These are phyloP conservation scores for Stratiomys singularior DNA, from an alignment of 2,888 invertebrate genomes.

Conservation along the genomic window DNA sequence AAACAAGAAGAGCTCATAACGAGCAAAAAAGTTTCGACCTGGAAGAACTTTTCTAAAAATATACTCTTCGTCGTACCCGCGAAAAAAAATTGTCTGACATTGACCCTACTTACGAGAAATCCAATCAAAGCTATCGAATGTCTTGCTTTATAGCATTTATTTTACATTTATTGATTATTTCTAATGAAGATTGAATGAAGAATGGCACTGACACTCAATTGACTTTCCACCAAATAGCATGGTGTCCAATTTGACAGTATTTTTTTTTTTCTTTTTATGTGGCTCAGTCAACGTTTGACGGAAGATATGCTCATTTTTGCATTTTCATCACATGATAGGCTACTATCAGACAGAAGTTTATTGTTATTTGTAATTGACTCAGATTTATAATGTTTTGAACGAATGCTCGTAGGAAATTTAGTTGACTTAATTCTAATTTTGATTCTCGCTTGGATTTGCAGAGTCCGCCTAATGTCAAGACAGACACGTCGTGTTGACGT, in stretches of 20 bases:
- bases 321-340: too few species aligned
- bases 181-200: neutral
- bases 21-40: neutral
- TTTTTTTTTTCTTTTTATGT: too few species aligned
- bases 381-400: too few species aligned
- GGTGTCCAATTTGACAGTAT: neutral
- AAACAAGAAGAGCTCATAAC: neutral
- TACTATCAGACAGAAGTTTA: too few species aligned
- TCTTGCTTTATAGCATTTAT: constrained; percentile 12
- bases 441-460: neutral
- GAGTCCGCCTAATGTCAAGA: constrained; percentile 19
- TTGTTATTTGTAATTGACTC: too few species aligned
- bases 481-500: neutral
- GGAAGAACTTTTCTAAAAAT: neutral
- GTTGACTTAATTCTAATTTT: too few species aligned
- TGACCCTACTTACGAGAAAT: constrained; percentile 20
- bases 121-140: neutral
- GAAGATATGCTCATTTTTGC: too few species aligned
- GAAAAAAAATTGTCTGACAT: neutral
- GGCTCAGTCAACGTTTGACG: too few species aligned
- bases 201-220: constrained; percentile 36
- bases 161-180: constrained; percentile 30
- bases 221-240: constrained; percentile 15
- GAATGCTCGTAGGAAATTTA: too few species aligned
- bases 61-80: neutral